Evolutionary conservation across 2,797 vertebrate species (phyloP), one percentile per base, ranked within the genome.

Genomic region (Valencia hispanica): DNA sequence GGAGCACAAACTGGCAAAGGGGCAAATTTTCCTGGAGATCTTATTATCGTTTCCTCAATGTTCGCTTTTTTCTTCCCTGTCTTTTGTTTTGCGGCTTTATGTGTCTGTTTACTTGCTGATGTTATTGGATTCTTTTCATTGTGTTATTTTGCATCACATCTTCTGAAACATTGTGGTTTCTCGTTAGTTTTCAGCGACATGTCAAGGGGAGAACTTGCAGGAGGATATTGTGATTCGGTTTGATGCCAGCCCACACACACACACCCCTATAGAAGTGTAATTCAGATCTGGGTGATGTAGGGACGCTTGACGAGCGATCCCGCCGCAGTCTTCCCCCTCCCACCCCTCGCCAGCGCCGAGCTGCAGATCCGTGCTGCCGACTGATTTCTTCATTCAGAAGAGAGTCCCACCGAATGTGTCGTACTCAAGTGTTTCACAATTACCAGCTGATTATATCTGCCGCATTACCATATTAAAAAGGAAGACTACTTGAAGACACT

Each of bases 381-480:
- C 86, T 89, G 87, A 92, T 87, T 91, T 91, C 92, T 91, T 88
- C 88, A 90, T 90, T 90, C 89, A 81, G 86, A 80, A 72, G 82
- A 72, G 85, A 86, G 82, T 6, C 85, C 84, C 86, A 32, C 78
- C 71, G 84, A 93, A 90, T 79, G 89, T 87, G 93, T 91, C 82
- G 85, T 86, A 92, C 91, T 93, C 89, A 57, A 90, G 93, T 92
- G 93, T 92, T 92, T 93, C 71, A 94, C 93, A 94, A 94, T 94
- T 94, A 94, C 91, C 87, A 89, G 84, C 88, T 91, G 91, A 93
- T 94, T 84, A 89, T 90, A 93, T 94, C 93, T 87, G 90, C 87
- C 0, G 74, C 87, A 95, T 94, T 95, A 94, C 89, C 94, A 94
- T 94, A 94, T 94, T 93, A 93, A 94, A n/a, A 94, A 93, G 94